Conservation (phyloP, 2,888 invertebrate genomes). For the Thymelicus sylvestris region DNA sequence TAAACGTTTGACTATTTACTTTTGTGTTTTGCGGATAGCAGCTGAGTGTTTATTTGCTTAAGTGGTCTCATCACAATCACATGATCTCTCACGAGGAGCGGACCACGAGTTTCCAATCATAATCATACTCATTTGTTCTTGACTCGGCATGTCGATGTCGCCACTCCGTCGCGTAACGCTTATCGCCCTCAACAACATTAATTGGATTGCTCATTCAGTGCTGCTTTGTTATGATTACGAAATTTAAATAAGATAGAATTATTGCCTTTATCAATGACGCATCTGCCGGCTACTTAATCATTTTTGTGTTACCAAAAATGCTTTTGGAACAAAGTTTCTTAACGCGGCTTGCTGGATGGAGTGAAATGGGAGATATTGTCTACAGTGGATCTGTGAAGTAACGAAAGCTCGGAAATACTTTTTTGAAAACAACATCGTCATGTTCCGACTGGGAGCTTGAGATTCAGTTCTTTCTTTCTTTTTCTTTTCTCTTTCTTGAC, state of each 20-base stretch:
- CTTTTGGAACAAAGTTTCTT: constrained; percentile 5
- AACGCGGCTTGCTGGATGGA: no score
- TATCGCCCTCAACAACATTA: constrained; percentile 62
- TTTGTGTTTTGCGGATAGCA: constrained; percentile 59
- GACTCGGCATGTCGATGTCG: constrained; percentile 49
- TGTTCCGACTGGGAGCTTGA: no score
- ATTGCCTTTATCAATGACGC: constrained; percentile 50
- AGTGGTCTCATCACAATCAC: constrained; percentile 81
- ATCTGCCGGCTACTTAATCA: neutral
- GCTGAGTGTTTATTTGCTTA: constrained; percentile 78
- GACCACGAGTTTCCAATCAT: constrained; percentile 77
- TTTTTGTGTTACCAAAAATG: neutral
- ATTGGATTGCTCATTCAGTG: constrained; percentile 62
- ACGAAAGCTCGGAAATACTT: no score
- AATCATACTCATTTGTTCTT: constrained; percentile 51
- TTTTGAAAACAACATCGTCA: no score
- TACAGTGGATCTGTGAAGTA: no score
- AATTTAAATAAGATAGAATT: constrained; percentile 52
- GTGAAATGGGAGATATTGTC: neutral
- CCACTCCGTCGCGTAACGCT: constrained; percentile 56
- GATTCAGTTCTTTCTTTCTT: no score
- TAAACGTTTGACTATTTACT: constrained; percentile 62
- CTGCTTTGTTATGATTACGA: constrained; percentile 56
- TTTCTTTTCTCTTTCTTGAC: no score
- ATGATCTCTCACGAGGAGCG: constrained; percentile 75